phyloP scores from a whole-genome alignment of 37 sponge, comb jelly and placozoan genomes.

The Petrosia ficiformis region DNA sequence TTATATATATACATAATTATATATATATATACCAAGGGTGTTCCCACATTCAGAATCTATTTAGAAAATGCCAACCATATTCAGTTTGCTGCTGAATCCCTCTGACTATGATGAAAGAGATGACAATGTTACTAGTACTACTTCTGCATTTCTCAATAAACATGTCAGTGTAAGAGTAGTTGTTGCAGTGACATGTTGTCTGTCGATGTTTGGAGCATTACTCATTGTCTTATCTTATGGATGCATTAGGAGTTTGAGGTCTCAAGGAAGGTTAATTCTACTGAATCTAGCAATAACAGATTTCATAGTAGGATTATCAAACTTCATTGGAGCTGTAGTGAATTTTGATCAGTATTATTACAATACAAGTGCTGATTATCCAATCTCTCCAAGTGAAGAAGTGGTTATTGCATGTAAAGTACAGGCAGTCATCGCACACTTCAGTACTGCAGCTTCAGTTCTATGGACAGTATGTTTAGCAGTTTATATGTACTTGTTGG shows the following conservation, averaged over 20 bases:
- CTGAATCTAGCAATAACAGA: constrained; percentile 53
- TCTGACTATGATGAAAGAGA: no score
- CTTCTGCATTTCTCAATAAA: neutral
- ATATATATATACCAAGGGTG: no score
- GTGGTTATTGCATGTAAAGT: constrained; percentile 23
- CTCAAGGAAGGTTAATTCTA: constrained; percentile 40
- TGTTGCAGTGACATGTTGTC: constrained; percentile 15
- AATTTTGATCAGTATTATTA: constrained; percentile 28
- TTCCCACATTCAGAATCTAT: no score
- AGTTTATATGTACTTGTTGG: constrained; percentile 49
- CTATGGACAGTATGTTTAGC: constrained; percentile 53
- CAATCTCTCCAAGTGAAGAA: no score
- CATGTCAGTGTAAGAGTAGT: neutral
- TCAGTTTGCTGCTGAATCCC: no score
- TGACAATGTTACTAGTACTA: no score
- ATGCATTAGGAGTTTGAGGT: constrained; percentile 19
- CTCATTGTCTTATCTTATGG: constrained; percentile 50
- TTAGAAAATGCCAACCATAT: no score
- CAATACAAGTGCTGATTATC: no score
- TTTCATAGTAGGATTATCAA: constrained; percentile 17
- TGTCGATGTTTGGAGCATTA: constrained; percentile 41
- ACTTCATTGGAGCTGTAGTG: constrained; percentile 40
- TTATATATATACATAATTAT: no score
- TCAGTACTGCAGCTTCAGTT: constrained; percentile 37
- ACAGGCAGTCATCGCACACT: constrained; percentile 49